phyloP scores from a whole-genome alignment of 2,888 invertebrate genomes.

The Candidula unifasciata region DNA sequence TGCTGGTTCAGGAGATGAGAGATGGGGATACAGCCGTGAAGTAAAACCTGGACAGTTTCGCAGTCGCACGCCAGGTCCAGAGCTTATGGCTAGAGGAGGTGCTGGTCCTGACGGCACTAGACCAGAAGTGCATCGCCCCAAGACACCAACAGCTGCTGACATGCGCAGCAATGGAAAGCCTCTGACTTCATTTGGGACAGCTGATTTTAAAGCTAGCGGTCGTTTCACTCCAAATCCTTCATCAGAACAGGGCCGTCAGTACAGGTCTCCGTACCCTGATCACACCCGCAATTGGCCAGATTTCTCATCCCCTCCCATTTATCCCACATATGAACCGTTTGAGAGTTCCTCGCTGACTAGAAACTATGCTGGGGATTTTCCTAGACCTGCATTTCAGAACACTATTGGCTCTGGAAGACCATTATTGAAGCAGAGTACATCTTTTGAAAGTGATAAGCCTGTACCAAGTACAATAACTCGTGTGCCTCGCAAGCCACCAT shows the following conservation, averaged over 20 bases:
- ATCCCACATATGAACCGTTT: slow-evolving; percentile 51
- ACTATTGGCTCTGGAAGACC: slow-evolving; percentile 65
- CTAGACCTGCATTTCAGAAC: slow-evolving; percentile 42
- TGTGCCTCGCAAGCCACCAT: slow-evolving; percentile 64
- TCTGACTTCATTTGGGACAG: slow-evolving; percentile 51
- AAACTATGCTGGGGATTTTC: slow-evolving; percentile 55
- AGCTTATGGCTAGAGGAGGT: slow-evolving; percentile 71
- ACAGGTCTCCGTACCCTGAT: slow-evolving; percentile 52
- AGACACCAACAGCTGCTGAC: slow-evolving; percentile 74
- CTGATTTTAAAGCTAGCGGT: slow-evolving; percentile 54
- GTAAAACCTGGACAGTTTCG: slow-evolving; percentile 72
- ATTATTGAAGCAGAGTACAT: slow-evolving; percentile 80
- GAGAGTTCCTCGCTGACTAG: slow-evolving; percentile 55
- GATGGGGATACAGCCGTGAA: slow-evolving; percentile 51
- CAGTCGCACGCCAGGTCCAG: slow-evolving; percentile 78
- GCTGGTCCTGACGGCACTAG: slow-evolving; percentile 62
- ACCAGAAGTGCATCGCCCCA: slow-evolving; percentile 70
- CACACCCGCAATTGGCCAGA: slow-evolving; percentile 54
- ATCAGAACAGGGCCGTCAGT: slow-evolving; percentile 57
- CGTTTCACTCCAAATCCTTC: slow-evolving; percentile 57
- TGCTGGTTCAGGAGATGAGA: slow-evolving; percentile 33
- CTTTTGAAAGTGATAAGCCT: slow-evolving; percentile 83
- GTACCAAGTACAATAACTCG: slow-evolving; percentile 73
- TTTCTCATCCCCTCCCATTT: slow-evolving; percentile 52
- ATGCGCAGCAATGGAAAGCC: slow-evolving; percentile 76